A percentile compares a stretch with the other conserved stretches of the same genome.
phyloP scores from a whole-genome alignment of 2,888 invertebrate species.

The Hypolimnas misippus region DNA sequence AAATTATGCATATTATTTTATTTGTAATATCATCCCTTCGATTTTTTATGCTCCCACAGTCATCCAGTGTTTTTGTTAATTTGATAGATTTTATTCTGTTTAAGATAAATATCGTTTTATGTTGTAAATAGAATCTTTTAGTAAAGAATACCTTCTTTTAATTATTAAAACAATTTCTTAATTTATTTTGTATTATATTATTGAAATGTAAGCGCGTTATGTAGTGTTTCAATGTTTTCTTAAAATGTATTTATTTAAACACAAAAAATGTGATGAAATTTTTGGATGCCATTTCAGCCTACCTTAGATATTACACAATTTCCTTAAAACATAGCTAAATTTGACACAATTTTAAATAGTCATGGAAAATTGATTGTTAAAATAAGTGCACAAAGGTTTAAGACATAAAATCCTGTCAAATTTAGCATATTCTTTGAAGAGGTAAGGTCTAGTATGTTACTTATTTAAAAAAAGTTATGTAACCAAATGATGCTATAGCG shows the following conservation, averaged over 20 bases:
- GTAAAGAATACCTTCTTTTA: constrained; percentile 12
- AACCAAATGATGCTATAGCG: constrained; percentile 81
- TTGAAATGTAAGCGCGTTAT: constrained; percentile 6
- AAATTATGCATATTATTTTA: constrained; percentile 52
- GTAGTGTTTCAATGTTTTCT: constrained; percentile 19
- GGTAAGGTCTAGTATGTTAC: constrained; percentile 61
- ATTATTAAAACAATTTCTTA: constrained; percentile 5
- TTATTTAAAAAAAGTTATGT: constrained; percentile 71
- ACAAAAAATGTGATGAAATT: constrained; percentile 29
- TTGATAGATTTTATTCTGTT: constrained; percentile 18
- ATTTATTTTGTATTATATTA: constrained; percentile 15
- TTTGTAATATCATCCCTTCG: neutral
- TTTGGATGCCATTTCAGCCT: constrained; percentile 81
- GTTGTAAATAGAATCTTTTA: constrained; percentile 20
- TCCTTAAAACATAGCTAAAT: constrained; percentile 9
- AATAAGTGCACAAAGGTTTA: neutral
- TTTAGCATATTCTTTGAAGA: constrained; percentile 1
- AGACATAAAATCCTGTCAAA: neutral
- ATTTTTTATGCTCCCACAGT: neutral
- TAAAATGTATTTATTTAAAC: constrained; percentile 22
- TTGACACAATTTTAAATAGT: neutral
- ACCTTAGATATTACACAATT: constrained; percentile 38
- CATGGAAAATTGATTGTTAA: neutral
- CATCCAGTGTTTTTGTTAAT: constrained; percentile 12
- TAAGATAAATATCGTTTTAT: constrained; percentile 4